Base-by-base conservation (phyloP, 1,140 invertebrate genomes). In the Onthophagus taurus region DNA sequence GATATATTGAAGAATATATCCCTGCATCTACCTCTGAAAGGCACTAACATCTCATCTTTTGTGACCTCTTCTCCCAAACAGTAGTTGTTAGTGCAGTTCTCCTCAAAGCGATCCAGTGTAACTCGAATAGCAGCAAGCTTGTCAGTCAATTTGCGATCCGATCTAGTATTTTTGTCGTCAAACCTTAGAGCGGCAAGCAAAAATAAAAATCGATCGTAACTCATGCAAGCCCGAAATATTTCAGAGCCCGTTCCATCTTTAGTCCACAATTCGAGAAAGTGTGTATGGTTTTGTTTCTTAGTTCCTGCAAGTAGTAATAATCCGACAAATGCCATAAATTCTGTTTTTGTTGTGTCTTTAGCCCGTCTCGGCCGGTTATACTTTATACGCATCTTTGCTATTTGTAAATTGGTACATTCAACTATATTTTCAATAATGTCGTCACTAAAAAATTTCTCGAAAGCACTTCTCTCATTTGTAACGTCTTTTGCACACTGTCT, bases 1-100 rank as follows among this genome's bases (percentile, higher is more conserved):
- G 11, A 70, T 65, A 45, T 67, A 68, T 41, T 64, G 60, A 1
- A 53, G 49, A 38, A 69, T 70, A n/a, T n/a, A n/a, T n/a, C n/a
- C n/a, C 13, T 5, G 45, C 61, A 68, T 17, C 58, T 44, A 23
- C 64, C 66, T 18, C 63, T 18, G 44, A 67, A 71, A n/a, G 48
- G 31, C 44, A 53, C 41, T 7, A 70, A 44, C 42, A 58, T 54
- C 50, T 72, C 64, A 53, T 69, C 62, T 31, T 66, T 50, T 30
- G 61, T 64, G 3, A 64, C 12, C 48, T 55, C 54, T 44, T 58
- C 44, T 20, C 44, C 20, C n/a, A n/a, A n/a, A n/a, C n/a, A n/a
- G n/a, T n/a, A n/a, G n/a, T n/a, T n/a, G n/a, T n/a, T n/a, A n/a
- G n/a, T n/a, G n/a, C n/a, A n/a, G n/a, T n/a, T n/a, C n/a, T n/a